Evolutionary conservation across 2,113 vertebrate genomes (phyloP).

Genomic region (Salvelinus sp.): DNA sequence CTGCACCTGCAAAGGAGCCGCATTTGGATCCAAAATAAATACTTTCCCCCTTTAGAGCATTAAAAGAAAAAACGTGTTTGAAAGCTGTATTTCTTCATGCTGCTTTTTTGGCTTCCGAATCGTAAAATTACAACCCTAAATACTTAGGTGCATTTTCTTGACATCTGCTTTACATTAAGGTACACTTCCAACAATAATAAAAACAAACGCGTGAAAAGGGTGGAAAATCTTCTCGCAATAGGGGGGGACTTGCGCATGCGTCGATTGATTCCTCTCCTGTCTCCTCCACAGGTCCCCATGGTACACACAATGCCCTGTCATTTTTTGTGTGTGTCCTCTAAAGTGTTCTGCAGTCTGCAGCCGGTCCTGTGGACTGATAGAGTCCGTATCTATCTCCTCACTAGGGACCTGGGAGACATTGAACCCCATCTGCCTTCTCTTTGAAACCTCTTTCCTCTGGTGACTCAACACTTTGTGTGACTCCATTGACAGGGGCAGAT

Average conservation of each 20-base stretch:
- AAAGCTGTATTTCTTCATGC: slow-evolving; percentile 55
- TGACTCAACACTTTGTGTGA: slow-evolving; percentile 80
- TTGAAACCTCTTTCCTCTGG: slow-evolving; percentile 76
- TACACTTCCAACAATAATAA: slow-evolving; percentile 34
- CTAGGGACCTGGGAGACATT: slow-evolving; percentile 70
- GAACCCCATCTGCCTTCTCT: slow-evolving; percentile 60
- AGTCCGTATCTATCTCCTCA: slow-evolving; percentile 68
- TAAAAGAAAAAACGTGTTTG: slow-evolving; percentile 32
- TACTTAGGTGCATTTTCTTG: slow-evolving; percentile 44
- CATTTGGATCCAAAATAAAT: slow-evolving; percentile 63
- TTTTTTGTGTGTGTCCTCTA: slow-evolving; percentile 52
- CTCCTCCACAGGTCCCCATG: not conserved
- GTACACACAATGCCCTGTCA: not conserved
- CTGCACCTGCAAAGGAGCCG: slow-evolving; percentile 55
- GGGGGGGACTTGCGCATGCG: slow-evolving; percentile 29
- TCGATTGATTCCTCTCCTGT: slow-evolving; percentile 32
- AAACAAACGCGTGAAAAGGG: slow-evolving; percentile 6
- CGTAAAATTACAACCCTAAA: slow-evolving; percentile 52
- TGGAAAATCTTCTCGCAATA: slow-evolving; percentile 41
- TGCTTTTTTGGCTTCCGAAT: slow-evolving; percentile 46
- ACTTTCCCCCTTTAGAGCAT: slow-evolving; percentile 48
- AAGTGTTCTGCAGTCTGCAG: slow-evolving; percentile 57
- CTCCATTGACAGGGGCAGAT: slow-evolving; percentile 76
- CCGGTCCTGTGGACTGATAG: slow-evolving; percentile 61
- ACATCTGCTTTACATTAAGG: slow-evolving; percentile 51